These are phyloP conservation scores for Urocynchramus pylzowi DNA, from an alignment of 2,113 vertebrate species.

Conservation along the genomic window DNA sequence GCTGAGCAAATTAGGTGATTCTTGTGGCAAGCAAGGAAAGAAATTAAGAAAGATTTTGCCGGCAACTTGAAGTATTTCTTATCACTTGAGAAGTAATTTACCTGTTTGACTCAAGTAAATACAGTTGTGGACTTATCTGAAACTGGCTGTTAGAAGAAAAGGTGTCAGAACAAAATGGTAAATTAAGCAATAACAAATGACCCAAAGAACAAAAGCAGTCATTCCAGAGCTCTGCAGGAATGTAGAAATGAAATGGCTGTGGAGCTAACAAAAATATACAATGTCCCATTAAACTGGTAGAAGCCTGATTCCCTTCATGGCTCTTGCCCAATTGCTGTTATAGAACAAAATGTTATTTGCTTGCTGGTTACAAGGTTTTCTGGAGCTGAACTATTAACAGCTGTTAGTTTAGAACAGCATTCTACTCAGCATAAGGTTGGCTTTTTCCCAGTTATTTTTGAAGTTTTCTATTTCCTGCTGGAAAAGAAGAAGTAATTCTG, in stretches of 20 bases:
- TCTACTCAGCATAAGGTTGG: neutral
- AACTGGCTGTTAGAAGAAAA: neutral
- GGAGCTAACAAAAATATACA: slow-evolving; percentile 19
- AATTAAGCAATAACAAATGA: slow-evolving; percentile 39
- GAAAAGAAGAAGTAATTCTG: neutral
- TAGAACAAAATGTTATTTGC: neutral
- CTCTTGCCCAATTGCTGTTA: neutral
- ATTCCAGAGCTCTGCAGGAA: slow-evolving; percentile 10
- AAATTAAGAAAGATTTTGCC: neutral
- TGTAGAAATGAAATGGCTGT: neutral
- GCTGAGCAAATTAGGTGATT: neutral
- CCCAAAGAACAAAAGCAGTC: neutral
- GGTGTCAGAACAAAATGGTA: slow-evolving; percentile 17
- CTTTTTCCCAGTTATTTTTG: neutral
- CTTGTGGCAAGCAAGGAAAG: neutral
- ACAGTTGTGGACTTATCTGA: neutral
- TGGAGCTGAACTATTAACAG: neutral
- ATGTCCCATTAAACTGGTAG: neutral
- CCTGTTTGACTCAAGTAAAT: neutral
- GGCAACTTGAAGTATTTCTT: neutral
- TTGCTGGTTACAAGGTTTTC: neutral
- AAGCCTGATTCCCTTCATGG: neutral
- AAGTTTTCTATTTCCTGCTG: neutral
- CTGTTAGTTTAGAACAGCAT: neutral
- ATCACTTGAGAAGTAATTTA: neutral